Conservation (phyloP, 1,140 invertebrate genomes). For the Thaumatotibia leucotreta region DNA sequence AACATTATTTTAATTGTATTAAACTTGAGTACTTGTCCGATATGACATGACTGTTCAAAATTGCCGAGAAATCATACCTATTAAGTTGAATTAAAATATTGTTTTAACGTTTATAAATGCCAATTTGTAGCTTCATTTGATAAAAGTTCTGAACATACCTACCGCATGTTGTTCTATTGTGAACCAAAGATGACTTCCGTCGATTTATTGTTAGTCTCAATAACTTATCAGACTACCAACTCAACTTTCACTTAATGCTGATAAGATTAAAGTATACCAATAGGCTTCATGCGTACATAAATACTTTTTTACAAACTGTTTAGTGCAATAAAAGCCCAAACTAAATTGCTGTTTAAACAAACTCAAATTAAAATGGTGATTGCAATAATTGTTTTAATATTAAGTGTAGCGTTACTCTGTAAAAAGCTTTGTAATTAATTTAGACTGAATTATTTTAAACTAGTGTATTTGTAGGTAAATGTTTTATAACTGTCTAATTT, state of each 20-base stretch:
- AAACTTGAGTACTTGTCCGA: too few relatives aligned
- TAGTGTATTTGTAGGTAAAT: constrained; percentile 11
- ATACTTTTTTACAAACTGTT: background rate
- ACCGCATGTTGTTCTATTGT: background rate
- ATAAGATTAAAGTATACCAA: background rate
- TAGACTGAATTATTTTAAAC: constrained; percentile 14
- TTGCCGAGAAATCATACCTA: too few relatives aligned
- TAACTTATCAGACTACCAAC: background rate
- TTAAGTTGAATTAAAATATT: background rate
- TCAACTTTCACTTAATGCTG: too few relatives aligned
- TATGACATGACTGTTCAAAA: too few relatives aligned
- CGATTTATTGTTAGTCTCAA: background rate
- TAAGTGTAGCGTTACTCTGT: constrained; percentile 29
- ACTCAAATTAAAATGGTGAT: constrained; percentile 30
- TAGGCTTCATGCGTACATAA: background rate
- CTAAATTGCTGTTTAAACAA: constrained; percentile 16
- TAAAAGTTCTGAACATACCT: background rate
- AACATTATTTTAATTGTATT: background rate
- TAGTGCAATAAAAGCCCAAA: background rate
- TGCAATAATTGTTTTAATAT: constrained; percentile 38
- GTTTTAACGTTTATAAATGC: background rate
- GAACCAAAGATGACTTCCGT: background rate
- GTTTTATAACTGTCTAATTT: constrained; percentile 12
- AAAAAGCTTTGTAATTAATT: constrained; percentile 55
- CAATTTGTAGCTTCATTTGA: background rate